Conservation (phyloP, 2,113 vertebrate species). For the Anguilla rostrata region DNA sequence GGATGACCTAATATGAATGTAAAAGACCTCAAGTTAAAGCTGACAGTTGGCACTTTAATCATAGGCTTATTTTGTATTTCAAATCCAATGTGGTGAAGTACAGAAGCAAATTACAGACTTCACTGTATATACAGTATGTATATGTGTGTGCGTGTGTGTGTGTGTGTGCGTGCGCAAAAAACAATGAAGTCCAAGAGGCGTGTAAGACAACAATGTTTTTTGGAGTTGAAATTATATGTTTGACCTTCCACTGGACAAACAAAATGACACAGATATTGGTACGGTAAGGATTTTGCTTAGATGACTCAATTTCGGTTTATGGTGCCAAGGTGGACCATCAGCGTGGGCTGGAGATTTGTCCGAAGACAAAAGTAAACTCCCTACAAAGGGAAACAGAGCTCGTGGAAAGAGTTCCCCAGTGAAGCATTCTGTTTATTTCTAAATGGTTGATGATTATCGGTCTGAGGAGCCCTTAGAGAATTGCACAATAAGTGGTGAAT, state of each 20-base stretch:
- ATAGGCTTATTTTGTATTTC: too few species aligned
- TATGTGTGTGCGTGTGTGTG: too few species aligned
- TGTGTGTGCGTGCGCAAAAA: too few species aligned
- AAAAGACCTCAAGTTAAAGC: too few species aligned
- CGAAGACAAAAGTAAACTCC: background rate
- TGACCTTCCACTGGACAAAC: background rate
- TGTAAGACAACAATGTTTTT: background rate
- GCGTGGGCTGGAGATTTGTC: background rate
- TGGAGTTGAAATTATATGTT: background rate
- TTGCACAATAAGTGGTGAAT: constrained; percentile 5
- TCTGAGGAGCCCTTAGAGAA: background rate
- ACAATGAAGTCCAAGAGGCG: background rate
- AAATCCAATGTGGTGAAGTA: too few species aligned
- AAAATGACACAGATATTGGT: background rate
- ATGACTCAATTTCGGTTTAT: background rate
- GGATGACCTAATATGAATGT: too few species aligned
- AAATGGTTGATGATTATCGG: constrained; percentile 15
- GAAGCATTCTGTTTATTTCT: constrained; percentile 8
- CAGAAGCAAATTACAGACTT: too few species aligned
- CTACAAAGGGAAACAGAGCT: background rate
- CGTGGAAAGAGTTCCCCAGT: background rate
- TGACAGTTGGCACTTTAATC: too few species aligned
- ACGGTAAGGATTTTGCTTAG: background rate
- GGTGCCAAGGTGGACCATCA: background rate
- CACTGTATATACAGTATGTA: too few species aligned